phyloP scores from a whole-genome alignment of 2,113 vertebrate species.

The Rhinopomastus cyanomelas region DNA sequence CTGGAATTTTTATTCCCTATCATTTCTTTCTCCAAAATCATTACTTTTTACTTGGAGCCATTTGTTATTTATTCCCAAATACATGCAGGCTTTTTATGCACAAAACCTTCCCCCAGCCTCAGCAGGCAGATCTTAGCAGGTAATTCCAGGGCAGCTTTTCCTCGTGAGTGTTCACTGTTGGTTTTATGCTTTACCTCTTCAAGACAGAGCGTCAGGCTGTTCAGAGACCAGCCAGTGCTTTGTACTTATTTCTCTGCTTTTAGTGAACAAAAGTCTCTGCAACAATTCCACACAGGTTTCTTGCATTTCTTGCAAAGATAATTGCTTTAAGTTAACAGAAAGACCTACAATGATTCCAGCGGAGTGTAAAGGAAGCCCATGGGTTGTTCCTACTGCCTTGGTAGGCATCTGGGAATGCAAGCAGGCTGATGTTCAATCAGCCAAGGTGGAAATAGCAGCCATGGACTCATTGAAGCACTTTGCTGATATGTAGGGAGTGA shows the following conservation, averaged over 20 bases:
- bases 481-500: not conserved
- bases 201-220: not conserved
- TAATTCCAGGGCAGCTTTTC: not conserved
- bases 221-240: not conserved
- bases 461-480: not conserved
- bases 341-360: not conserved
- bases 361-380: not conserved
- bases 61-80: slow-evolving; percentile 7
- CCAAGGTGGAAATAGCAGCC: not conserved
- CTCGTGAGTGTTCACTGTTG: not conserved
- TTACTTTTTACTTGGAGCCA: not conserved
- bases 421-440: not conserved
- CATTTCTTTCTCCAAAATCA: not conserved
- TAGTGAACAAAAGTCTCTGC: not conserved
- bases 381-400: not conserved
- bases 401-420: not conserved
- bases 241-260: not conserved
- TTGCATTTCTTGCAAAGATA: not conserved
- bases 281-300: not conserved
- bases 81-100: not conserved
- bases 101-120: not conserved
- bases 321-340: not conserved
- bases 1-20: not conserved
- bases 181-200: not conserved
- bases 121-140: not conserved